phyloP scores from a whole-genome alignment of 2,888 invertebrate species.

The Andrena bicolor region DNA sequence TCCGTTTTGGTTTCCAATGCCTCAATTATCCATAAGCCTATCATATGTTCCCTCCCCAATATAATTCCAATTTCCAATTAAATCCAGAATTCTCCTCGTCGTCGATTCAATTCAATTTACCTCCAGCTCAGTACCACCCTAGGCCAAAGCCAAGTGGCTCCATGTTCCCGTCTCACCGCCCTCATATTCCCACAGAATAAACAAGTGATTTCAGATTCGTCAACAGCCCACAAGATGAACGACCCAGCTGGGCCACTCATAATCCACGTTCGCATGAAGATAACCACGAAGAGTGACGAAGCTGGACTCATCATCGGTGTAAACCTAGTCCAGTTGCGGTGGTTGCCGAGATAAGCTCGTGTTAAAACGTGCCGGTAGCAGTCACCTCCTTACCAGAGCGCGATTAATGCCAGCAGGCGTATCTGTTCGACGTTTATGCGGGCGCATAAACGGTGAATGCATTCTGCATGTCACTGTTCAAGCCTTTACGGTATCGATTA shows the following conservation, averaged over 20 bases:
- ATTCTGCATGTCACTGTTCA: not conserved
- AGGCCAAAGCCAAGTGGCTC: no score
- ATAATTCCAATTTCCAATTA: no score
- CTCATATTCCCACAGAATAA: no score
- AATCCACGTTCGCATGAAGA: conserved; percentile 35
- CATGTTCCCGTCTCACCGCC: no score
- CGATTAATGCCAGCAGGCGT: not conserved
- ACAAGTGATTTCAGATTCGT: no score
- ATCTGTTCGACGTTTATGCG: conserved; percentile 11
- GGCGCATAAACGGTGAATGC: not conserved
- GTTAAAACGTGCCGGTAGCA: conserved; percentile 40
- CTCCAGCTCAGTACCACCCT: no score
- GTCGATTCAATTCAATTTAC: no score
- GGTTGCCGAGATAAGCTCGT: conserved; percentile 48
- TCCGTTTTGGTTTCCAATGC: no score
- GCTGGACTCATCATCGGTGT: conserved; percentile 54
- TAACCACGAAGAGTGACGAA: conserved; percentile 13
- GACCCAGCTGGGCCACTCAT: not conserved
- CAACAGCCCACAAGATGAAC: no score
- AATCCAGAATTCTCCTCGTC: no score
- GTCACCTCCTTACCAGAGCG: conserved; percentile 8
- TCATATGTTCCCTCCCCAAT: no score
- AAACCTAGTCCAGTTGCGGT: conserved; percentile 24
- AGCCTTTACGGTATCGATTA: conserved; percentile 1
- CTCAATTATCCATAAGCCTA: no score